These are phyloP conservation scores for Electrona antarctica DNA, from an alignment of 2,113 vertebrate species.

Conservation along the genomic window DNA sequence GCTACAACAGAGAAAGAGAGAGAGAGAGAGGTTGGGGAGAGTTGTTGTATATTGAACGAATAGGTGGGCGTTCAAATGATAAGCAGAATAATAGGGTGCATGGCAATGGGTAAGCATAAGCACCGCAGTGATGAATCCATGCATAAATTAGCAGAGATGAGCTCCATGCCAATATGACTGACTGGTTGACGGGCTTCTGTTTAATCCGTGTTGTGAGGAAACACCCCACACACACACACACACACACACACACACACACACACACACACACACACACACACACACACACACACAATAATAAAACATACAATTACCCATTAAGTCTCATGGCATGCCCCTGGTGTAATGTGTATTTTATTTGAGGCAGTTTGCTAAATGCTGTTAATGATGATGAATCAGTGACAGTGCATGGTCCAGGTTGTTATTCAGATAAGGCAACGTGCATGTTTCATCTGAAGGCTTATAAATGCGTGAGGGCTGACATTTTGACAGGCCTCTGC, in stretches of 20 bases:
- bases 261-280: too few species aligned
- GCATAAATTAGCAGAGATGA: conserved; percentile 69
- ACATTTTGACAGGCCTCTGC: conserved; percentile 76
- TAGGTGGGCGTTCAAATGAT: conserved; percentile 53
- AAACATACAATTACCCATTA: conserved; percentile 28
- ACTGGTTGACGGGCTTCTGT: conserved; percentile 26
- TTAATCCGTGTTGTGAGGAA: conserved; percentile 46
- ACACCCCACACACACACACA: conserved; percentile 4
- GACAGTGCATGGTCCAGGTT: conserved; percentile 68
- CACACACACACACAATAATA: not conserved
- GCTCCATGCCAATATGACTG: conserved; percentile 41
- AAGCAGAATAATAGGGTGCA: conserved; percentile 46
- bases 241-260: too few species aligned
- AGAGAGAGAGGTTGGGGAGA: not conserved
- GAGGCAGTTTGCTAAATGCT: conserved; percentile 54
- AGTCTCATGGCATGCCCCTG: conserved; percentile 29
- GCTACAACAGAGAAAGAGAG: conserved; percentile 21
- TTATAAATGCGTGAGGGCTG: conserved; percentile 73
- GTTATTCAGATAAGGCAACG: conserved; percentile 67
- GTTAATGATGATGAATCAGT: conserved; percentile 76
- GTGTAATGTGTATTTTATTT: conserved; percentile 50
- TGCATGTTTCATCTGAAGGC: conserved; percentile 66
- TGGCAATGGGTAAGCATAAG: conserved; percentile 54
- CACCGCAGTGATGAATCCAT: conserved; percentile 36
- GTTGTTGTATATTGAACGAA: conserved; percentile 51